Conservation (phyloP, 2,113 vertebrate genomes). For the Nycticryphes semicollaris region DNA sequence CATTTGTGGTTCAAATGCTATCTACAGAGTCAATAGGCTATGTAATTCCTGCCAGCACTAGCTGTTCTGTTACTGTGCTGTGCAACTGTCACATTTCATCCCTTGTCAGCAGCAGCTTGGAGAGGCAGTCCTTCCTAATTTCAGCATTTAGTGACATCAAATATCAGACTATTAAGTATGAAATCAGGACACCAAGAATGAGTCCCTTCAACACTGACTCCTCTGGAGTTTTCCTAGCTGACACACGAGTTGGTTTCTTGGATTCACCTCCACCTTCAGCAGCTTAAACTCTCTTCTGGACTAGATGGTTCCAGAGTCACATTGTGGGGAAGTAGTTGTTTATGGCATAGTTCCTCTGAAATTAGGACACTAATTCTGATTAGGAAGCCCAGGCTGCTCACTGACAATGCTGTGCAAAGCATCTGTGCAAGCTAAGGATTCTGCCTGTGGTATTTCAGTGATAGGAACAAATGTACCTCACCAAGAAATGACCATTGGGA, state of each 20-base stretch:
- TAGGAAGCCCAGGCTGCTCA: background rate
- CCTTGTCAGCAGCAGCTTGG: background rate
- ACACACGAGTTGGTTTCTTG: background rate
- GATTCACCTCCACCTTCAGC: background rate
- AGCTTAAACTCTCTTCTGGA: background rate
- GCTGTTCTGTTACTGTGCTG: background rate
- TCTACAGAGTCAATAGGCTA: background rate
- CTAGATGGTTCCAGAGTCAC: background rate
- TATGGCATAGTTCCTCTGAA: background rate
- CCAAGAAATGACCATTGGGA: constrained; percentile 10
- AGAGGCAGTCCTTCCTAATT: background rate
- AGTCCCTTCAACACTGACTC: background rate
- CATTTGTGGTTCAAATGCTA: background rate
- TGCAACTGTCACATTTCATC: constrained; percentile 6
- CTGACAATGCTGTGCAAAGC: background rate
- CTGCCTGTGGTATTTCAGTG: constrained; percentile 12
- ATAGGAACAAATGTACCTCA: constrained; percentile 31
- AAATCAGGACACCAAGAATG: background rate
- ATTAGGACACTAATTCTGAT: background rate
- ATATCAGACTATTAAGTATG: background rate
- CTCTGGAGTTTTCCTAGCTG: background rate
- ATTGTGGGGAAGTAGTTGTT: background rate
- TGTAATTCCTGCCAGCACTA: background rate
- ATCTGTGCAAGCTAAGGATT: constrained; percentile 30
- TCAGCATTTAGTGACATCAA: background rate